Conservation (phyloP, 2,113 vertebrate species). For the Notechis scutatus region DNA sequence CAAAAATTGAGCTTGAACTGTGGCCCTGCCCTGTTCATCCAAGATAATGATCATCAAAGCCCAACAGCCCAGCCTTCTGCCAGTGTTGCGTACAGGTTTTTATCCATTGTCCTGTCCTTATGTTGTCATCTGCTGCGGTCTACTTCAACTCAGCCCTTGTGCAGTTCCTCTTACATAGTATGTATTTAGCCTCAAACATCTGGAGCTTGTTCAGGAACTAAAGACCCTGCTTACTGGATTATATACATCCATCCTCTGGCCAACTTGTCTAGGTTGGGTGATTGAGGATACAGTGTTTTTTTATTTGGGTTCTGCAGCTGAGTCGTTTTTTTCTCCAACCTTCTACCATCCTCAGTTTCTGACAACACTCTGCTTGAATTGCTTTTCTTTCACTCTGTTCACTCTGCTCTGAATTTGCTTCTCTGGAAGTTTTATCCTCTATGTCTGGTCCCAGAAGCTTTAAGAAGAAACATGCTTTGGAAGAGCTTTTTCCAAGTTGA, state of each 20-base stretch:
- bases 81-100: not conserved
- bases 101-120: not conserved
- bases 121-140: too few relatives aligned
- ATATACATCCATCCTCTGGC: not conserved
- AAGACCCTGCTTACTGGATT: not conserved
- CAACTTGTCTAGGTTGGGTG: not conserved
- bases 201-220: not conserved
- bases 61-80: not conserved
- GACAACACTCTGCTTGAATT: not conserved
- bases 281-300: not conserved
- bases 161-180: not conserved
- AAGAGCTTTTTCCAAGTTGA: not conserved
- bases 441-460: not conserved
- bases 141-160: not conserved
- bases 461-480: not conserved
- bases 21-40: not conserved
- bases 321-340: not conserved
- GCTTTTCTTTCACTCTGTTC: not conserved
- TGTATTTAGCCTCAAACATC: not conserved
- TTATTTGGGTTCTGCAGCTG: not conserved
- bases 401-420: not conserved
- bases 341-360: not conserved
- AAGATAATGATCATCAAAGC: not conserved
- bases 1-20: not conserved
- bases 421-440: not conserved